Evolutionary conservation across 2,113 vertebrate species (phyloP).

Genomic region (Microcebus tavaratra): DNA sequence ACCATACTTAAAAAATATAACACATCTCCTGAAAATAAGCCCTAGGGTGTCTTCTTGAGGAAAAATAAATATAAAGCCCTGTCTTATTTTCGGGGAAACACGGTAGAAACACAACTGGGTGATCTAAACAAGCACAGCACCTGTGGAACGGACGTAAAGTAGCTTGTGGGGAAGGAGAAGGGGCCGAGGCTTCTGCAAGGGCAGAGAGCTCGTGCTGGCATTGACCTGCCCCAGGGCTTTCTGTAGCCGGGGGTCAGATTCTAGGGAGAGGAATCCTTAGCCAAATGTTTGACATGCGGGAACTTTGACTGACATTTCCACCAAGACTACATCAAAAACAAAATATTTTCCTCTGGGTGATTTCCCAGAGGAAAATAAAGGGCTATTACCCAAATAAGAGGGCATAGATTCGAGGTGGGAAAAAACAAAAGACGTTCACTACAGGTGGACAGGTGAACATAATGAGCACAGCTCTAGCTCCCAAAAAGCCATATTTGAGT

Average conservation of each 20-base stretch:
- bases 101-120: neutral
- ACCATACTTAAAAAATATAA: too few relatives aligned
- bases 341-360: neutral
- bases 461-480: neutral
- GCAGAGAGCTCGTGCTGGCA: rapidly evolving
- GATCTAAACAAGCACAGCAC: neutral
- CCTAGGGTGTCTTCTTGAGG: too few relatives aligned
- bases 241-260: neutral
- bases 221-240: neutral
- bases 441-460: neutral
- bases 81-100: too few relatives aligned
- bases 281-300: neutral
- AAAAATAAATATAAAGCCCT: too few relatives aligned
- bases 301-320: neutral
- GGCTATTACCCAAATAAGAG: neutral
- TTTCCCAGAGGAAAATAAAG: neutral
- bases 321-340: neutral
- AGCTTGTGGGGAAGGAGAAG: neutral
- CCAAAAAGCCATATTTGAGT: neutral
- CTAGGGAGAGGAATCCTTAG: rapidly evolving
- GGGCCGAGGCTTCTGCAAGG: neutral
- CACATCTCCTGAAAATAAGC: too few relatives aligned
- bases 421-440: neutral
- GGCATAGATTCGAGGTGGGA: neutral
- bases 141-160: neutral